Evolutionary conservation across 2,113 vertebrate species (phyloP), one percentile per base, ranked within the genome.

Genomic region (Edolisoma coerulescens): DNA sequence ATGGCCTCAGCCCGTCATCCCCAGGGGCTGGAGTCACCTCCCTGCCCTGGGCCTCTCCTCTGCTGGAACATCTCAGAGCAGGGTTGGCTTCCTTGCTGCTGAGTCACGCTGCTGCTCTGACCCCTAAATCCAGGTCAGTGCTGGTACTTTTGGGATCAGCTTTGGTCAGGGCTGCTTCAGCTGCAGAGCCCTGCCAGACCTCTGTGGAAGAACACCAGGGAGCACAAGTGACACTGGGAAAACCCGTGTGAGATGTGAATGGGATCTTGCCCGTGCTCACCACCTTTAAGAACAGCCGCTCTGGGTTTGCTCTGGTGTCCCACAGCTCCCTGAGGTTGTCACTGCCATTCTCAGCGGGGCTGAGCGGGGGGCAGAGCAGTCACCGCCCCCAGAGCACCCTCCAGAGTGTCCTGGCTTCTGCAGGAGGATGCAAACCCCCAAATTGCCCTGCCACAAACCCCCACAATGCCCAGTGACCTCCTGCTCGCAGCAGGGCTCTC

Each of bases 301-400:
- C 14, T 80, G 68, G 8, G 41, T 50, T 59, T 41, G 17, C 26
- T 33, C 27, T 2, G 17, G 9, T 0, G 3, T 27, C 44, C 44
- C 30, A 16, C 30, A 39, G 49, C 49, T 63, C 27, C 27, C 44
- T 0, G 0, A 23, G 59, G 15, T 1, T 6, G 1, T 33, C 44
- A 9, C 53, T 26, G 35, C 23, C 5, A 0, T 17, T 41, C 54
- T 16, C 9, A 1, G 41, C 1, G 30, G 16, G 35, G 44, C 54
- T 23, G 60, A 30, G 60, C 0, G 0, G n/a, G n/a, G 28, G 47
- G 13, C 57, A 84, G 53, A 42, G 71, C 23, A 5, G 13, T 13
- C 30, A 6, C 41, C 10, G 4, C 8, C 1, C 5, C 33, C n/a
- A 73, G 47, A 16, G 21, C 3, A 30, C 30, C 16, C 33, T 28